Evolutionary conservation across 2,113 vertebrate species (phyloP), one percentile per base, ranked within the genome.

Genomic region (Puma concolor): DNA sequence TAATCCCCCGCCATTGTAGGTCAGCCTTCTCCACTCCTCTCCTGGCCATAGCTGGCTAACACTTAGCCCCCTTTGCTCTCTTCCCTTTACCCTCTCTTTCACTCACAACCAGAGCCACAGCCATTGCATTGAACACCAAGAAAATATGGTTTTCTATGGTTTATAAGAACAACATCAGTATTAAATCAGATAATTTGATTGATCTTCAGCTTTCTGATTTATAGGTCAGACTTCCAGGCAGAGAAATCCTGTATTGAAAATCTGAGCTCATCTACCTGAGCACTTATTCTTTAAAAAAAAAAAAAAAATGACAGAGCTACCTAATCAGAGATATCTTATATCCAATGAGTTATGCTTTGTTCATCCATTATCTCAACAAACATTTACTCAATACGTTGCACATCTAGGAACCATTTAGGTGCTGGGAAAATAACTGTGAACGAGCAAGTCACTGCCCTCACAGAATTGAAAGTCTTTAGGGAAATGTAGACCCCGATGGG

Each of bases 131-230:
- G 36, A n/a, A 69, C 17, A 10, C 69, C 21, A 80, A 66, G 13
- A 52, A 91, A 96, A 64, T 0, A 4, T 14, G n/a, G n/a, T 23
- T 66, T 88, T 52, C 50, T 29, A 16, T 66, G 25, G 41, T 92
- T 94, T 63, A 15, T 12, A 29, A 94, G 94, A 87, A 36, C 15
- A 38, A 31, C 11, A 7, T 66, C 31, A 80, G 23, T 64, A 72
- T 52, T 96, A 91, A 79, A 41, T 44, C 44, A n/a, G 38, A 87
- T 94, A 67, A 44, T 52, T 81, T 69, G 33, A 88, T 5, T 50
- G 54, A 90, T 15, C 6, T 21, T 81, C 54, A 66, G 64, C 13
- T 90, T 86, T 81, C 6, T 74, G 54, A 41, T 67, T 57, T 86
- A 48, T 23, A 90, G 2, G 74, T 86, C 31, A 74, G 64, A 67